Percentiles rank a stretch among this genome's conserved stretches.
Conservation (phyloP, 2,797 vertebrate genomes). For the Rhinichthys osculus region DNA sequence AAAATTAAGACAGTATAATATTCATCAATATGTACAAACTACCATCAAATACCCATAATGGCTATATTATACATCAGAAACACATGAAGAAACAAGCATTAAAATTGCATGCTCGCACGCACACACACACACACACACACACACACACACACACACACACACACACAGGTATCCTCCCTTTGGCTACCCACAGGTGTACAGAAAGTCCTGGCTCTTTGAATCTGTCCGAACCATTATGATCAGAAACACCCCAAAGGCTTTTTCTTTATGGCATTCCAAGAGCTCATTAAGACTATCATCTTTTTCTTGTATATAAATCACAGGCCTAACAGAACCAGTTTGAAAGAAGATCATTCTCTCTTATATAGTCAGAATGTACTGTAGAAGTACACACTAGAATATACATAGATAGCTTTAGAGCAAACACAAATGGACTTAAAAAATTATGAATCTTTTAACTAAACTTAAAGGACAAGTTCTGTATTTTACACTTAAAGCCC, state of each 20-base stretch:
- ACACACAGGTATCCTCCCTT: slow-evolving; percentile 8
- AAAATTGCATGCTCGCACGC: not conserved
- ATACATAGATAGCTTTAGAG: not conserved
- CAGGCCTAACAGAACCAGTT: not conserved
- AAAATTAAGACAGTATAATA: slow-evolving; percentile 20
- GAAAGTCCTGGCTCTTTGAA: slow-evolving; percentile 23
- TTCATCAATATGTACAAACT: not conserved
- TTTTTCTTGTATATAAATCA: slow-evolving; percentile 37
- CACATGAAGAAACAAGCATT: not conserved
- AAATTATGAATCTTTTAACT: too few relatives aligned
- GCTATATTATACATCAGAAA: not conserved
- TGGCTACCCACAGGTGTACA: slow-evolving; percentile 46
- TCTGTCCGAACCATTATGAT: slow-evolving; percentile 24
- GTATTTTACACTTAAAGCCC: too few relatives aligned
- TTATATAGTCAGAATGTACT: not conserved
- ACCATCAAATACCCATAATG: not conserved
- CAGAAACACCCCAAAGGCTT: slow-evolving; percentile 33
- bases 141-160: not conserved
- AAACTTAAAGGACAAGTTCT: not conserved
- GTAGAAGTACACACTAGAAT: not conserved
- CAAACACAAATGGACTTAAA: not conserved
- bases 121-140: not conserved
- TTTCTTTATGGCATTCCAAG: slow-evolving; percentile 38
- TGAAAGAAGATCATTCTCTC: not conserved
- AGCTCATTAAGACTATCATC: slow-evolving; percentile 33